These are phyloP conservation scores for Heliconius aoede DNA, from an alignment of 2,888 invertebrate species.

Conservation along the genomic window DNA sequence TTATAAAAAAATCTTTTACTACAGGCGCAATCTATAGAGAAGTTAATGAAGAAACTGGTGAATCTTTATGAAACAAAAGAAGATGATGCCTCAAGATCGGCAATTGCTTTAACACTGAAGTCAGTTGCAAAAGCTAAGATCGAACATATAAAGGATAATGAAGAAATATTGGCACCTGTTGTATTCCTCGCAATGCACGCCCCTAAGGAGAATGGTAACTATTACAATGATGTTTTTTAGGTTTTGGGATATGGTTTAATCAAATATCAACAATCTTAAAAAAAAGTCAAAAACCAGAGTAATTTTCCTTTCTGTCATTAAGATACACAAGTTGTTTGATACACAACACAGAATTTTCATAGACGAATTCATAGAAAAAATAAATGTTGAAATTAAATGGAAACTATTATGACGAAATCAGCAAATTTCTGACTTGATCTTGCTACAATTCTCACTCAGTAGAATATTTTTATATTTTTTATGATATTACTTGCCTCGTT, in stretches of 20 bases:
- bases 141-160: constrained; percentile 91
- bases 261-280: too few relatives aligned
- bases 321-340: too few relatives aligned
- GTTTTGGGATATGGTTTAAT: neutral
- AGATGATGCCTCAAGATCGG: constrained; percentile 89
- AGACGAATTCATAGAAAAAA: neutral
- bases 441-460: too few relatives aligned
- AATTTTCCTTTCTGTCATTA: neutral
- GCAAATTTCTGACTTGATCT: too few relatives aligned
- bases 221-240: neutral
- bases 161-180: constrained; percentile 89
- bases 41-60: constrained; percentile 83
- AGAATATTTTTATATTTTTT: too few relatives aligned
- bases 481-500: too few relatives aligned
- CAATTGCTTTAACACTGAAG: constrained; percentile 89
- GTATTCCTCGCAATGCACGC: constrained; percentile 96
- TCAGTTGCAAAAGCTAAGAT: constrained; percentile 92
- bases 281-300: too few relatives aligned
- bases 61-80: constrained; percentile 81
- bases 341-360: neutral
- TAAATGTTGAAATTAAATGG: neutral
- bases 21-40: constrained; percentile 81
- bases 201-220: constrained; percentile 85
- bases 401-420: neutral
- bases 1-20: constrained; percentile 30